Evolutionary conservation across 2,888 invertebrate genomes (phyloP).

Genomic region (Corythucha ciliata): DNA sequence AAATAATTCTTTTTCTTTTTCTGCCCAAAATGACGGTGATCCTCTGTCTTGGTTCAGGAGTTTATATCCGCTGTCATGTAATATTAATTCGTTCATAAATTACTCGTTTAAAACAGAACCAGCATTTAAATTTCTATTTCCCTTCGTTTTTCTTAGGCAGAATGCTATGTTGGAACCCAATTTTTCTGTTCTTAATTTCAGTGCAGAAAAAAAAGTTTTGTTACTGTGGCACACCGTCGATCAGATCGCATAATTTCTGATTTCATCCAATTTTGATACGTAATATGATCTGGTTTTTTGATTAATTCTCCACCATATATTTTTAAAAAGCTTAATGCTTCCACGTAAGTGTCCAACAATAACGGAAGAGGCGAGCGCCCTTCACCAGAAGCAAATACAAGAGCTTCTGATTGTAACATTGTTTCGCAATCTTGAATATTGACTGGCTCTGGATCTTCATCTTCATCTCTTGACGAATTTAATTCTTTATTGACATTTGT

Average conservation of each 20-base stretch:
- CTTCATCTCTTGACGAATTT: neutral
- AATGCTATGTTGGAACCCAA: neutral
- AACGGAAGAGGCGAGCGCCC: slow-evolving; percentile 17
- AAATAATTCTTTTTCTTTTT: slow-evolving; percentile 32
- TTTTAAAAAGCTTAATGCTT: slow-evolving; percentile 20
- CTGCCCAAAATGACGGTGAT: slow-evolving; percentile 34
- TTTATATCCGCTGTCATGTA: neutral
- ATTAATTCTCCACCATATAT: slow-evolving; percentile 21
- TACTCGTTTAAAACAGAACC: no score
- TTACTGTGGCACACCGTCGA: neutral
- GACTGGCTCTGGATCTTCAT: slow-evolving; percentile 15
- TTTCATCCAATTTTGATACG: no score
- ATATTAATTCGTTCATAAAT: no score
- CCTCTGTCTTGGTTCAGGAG: slow-evolving; percentile 16
- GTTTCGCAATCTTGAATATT: neutral
- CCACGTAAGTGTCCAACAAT: slow-evolving; percentile 13
- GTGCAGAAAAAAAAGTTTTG: slow-evolving; percentile 9
- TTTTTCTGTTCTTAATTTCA: slow-evolving; percentile 12
- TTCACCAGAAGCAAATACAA: slow-evolving; percentile 22
- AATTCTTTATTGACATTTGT: neutral
- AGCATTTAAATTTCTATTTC: no score
- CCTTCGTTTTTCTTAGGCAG: slow-evolving; percentile 17
- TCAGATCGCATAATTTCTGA: slow-evolving; percentile 23
- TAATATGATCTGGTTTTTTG: no score
- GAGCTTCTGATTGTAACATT: slow-evolving; percentile 1